phyloP scores from a whole-genome alignment of 2,888 invertebrate genomes.

The Suillia variegata region DNA sequence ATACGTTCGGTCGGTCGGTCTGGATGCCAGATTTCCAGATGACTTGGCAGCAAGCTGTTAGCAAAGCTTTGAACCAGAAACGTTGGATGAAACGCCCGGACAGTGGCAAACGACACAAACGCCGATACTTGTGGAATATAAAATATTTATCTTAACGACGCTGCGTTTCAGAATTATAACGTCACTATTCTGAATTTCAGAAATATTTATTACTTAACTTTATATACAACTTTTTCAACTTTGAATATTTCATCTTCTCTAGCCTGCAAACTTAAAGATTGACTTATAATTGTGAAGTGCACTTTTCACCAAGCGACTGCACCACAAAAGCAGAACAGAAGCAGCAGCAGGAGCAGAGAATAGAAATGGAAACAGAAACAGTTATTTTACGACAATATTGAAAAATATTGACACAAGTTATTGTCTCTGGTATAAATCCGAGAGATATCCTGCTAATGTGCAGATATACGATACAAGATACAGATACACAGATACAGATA shows the following conservation, averaged over 20 bases:
- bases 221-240: too few species aligned
- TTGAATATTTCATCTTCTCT: too few species aligned
- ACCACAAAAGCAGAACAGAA: neutral
- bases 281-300: too few species aligned
- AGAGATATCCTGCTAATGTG: neutral
- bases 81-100: too few species aligned
- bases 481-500: neutral
- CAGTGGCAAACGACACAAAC: too few species aligned
- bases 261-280: too few species aligned
- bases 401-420: slow-evolving; percentile 23
- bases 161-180: too few species aligned
- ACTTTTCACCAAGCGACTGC: slow-evolving; percentile 3
- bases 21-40: slow-evolving; percentile 10
- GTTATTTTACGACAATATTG: slow-evolving; percentile 23
- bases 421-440: neutral
- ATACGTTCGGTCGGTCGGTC: neutral
- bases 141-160: too few species aligned
- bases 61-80: neutral
- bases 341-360: neutral
- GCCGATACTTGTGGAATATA: too few species aligned
- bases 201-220: too few species aligned
- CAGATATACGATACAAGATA: neutral
- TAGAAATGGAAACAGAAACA: neutral
- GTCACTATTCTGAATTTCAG: too few species aligned
- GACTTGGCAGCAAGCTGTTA: slow-evolving; percentile 23